phyloP scores from a whole-genome alignment of 2,888 invertebrate species.

The Caenorhabditis sp. region DNA sequence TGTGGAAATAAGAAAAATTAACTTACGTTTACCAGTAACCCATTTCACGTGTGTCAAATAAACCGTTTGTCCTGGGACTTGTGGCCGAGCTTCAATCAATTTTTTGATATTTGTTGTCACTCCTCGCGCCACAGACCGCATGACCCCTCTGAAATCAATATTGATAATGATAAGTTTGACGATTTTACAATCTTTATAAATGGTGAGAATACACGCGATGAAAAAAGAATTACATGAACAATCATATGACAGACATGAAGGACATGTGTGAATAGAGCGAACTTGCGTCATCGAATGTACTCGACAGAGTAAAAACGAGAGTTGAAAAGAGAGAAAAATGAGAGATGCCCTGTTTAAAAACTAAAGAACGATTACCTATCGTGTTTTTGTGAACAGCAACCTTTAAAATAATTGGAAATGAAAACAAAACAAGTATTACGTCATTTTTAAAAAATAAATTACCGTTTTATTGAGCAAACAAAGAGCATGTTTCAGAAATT shows the following conservation, averaged over 20 bases:
- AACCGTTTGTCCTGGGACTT: constrained; percentile 54
- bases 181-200: no score
- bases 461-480: no score
- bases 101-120: constrained; percentile 41
- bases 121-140: constrained; percentile 39
- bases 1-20: neutral
- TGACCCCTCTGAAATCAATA: neutral
- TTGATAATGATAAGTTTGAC: neutral
- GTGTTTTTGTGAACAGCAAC: no score
- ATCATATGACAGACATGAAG: no score
- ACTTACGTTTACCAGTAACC: constrained; percentile 64
- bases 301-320: neutral
- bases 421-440: no score
- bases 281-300: neutral
- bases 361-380: no score
- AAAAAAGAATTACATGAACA: no score
- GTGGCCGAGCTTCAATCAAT: constrained; percentile 33
- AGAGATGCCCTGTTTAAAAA: neutral
- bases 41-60: constrained; percentile 69
- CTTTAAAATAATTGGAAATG: no score
- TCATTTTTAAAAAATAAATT: no score
- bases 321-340: neutral
- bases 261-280: no score
- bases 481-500: no score
- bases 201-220: no score